Percentiles rank a stretch among this genome's conserved stretches.
phyloP scores from a whole-genome alignment of 2,888 invertebrate species.

The Furcula furcula region DNA sequence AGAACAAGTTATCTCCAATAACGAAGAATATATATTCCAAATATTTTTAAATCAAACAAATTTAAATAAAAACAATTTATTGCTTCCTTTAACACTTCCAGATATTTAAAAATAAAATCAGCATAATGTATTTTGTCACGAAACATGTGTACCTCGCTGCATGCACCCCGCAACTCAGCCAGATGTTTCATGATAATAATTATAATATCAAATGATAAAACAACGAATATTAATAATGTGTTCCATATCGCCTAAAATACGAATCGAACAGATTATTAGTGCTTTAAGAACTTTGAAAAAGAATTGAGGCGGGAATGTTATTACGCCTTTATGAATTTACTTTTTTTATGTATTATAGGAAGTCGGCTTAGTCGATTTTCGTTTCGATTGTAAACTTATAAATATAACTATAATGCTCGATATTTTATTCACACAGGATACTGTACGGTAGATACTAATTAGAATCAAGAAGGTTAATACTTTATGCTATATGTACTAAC shows the following conservation, averaged over 20 bases:
- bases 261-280: conserved; percentile 52
- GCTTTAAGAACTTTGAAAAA: conserved; percentile 12
- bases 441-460: conserved; percentile 12
- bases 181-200: conserved; percentile 39
- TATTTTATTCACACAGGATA: conserved; percentile 46
- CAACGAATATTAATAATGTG: conserved; percentile 42
- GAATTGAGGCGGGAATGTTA: conserved; percentile 8
- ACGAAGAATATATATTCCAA: too few species aligned
- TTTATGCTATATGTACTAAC: too few species aligned
- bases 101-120: conserved; percentile 17
- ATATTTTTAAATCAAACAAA: too few species aligned
- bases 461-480: conserved; percentile 4
- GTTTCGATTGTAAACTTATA: conserved; percentile 57
- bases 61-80: conserved; percentile 65
- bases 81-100: conserved; percentile 58
- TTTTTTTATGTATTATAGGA: conserved; percentile 48
- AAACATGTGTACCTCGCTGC: conserved; percentile 49
- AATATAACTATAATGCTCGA: conserved; percentile 67
- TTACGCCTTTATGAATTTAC: conserved; percentile 3
- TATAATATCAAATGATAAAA: conserved; percentile 6
- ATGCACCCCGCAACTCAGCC: conserved; percentile 50
- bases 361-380: conserved; percentile 69
- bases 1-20: too few species aligned
- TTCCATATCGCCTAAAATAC: conserved; percentile 59
- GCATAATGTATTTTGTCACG: conserved; percentile 18